Conservation (phyloP, 2,888 invertebrate genomes). For the Carcina quercana region DNA sequence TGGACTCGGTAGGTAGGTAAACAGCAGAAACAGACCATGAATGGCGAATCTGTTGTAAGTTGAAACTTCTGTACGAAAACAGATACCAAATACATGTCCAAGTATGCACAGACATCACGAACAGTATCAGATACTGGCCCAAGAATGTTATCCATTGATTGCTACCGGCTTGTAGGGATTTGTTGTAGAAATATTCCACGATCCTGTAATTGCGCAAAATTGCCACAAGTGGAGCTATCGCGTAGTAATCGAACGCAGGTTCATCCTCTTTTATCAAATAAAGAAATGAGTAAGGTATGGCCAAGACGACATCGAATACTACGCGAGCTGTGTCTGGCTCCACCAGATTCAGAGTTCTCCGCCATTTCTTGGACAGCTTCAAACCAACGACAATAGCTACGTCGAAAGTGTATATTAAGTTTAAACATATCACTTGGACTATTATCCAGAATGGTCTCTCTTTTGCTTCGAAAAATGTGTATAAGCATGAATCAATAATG, state of each 20-base stretch:
- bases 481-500: constrained; percentile 51
- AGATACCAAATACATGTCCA: constrained; percentile 66
- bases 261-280: constrained; percentile 34
- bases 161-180: constrained; percentile 60
- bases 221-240: constrained; percentile 51
- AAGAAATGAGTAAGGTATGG: constrained; percentile 50
- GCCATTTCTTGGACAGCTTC: constrained; percentile 57
- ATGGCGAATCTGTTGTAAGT: constrained; percentile 40
- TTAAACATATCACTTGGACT: constrained; percentile 39
- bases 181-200: constrained; percentile 51
- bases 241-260: constrained; percentile 36
- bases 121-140: constrained; percentile 59
- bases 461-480: constrained; percentile 39
- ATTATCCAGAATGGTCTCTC: constrained; percentile 42
- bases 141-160: constrained; percentile 67
- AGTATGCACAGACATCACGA: constrained; percentile 58
- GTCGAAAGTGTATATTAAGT: constrained; percentile 48
- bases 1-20: constrained; percentile 49
- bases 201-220: constrained; percentile 56
- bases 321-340: constrained; percentile 50
- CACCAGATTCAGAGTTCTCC: constrained; percentile 59
- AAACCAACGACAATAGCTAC: constrained; percentile 49
- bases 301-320: constrained; percentile 43
- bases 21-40: constrained; percentile 56
- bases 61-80: constrained; percentile 48